Conservation (phyloP, 2,888 invertebrate species). For the Lottia scabra region DNA sequence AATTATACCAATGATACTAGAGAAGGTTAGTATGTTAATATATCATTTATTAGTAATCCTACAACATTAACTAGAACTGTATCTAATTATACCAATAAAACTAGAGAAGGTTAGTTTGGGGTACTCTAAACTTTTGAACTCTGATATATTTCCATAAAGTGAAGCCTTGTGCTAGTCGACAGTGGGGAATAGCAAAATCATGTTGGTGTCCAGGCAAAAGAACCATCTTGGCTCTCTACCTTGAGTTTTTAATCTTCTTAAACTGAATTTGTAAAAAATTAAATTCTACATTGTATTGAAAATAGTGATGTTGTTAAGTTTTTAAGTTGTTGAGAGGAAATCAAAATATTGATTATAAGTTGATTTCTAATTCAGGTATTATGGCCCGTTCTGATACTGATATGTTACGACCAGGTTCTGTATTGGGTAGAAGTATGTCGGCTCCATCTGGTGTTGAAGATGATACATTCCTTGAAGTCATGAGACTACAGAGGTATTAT, state of each 20-base stretch:
- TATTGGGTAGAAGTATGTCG: constrained; percentile 60
- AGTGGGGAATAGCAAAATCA: background rate
- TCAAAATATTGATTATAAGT: too few species aligned
- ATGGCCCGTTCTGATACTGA: constrained; percentile 65
- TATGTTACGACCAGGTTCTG: constrained; percentile 44
- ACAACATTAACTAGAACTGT: constrained; percentile 48
- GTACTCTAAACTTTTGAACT: too few species aligned
- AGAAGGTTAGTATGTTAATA: constrained; percentile 55
- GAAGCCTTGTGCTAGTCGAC: background rate
- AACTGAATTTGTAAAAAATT: too few species aligned
- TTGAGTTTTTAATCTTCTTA: too few species aligned
- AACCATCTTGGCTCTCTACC: too few species aligned
- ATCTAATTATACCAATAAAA: constrained; percentile 44
- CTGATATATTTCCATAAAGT: too few species aligned
- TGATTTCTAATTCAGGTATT: constrained; percentile 28
- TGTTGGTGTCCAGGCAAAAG: too few species aligned
- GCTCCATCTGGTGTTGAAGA: constrained; percentile 62
- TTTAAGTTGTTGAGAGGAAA: too few species aligned
- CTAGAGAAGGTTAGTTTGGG: constrained; percentile 32
- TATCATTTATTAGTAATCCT: constrained; percentile 38
- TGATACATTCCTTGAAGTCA: constrained; percentile 57
- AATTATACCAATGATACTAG: constrained; percentile 42
- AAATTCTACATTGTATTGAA: too few species aligned
- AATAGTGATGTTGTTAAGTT: too few species aligned
- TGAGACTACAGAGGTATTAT: constrained; percentile 51